phyloP scores from a whole-genome alignment of 2,113 vertebrate species.

The Chrysochloris asiatica region DNA sequence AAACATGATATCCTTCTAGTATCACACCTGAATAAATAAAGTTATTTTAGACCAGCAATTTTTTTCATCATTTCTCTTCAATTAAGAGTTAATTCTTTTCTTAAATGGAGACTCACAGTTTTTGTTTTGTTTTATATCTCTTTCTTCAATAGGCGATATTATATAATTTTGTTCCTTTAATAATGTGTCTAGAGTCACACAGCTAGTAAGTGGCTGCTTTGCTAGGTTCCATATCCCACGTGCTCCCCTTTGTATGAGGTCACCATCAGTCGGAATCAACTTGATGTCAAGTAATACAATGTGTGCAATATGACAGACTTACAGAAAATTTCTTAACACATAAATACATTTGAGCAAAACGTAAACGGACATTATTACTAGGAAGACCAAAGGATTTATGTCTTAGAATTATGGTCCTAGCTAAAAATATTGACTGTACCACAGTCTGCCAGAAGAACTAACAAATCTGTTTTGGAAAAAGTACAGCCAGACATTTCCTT shows the following conservation, averaged over 20 bases:
- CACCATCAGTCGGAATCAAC: neutral
- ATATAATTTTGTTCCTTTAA: neutral
- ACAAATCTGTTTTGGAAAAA: too few relatives aligned
- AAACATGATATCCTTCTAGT: too few relatives aligned
- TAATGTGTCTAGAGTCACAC: neutral
- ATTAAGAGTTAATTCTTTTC: slow-evolving; percentile 56
- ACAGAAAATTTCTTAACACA: neutral
- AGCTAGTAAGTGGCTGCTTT: neutral
- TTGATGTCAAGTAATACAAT: neutral
- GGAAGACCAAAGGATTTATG: neutral
- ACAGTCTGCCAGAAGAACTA: neutral
- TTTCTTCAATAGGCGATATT: neutral
- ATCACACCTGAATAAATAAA: slow-evolving; percentile 56
- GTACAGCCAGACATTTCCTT: neutral
- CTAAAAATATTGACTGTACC: neutral
- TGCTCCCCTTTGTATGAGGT: neutral
- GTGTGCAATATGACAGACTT: neutral
- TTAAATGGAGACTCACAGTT: neutral
- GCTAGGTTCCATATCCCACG: neutral
- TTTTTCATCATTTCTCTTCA: slow-evolving; percentile 33
- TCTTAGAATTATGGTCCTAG: neutral
- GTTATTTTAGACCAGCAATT: neutral
- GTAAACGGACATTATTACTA: neutral
- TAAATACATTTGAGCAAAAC: neutral
- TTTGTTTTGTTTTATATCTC: slow-evolving; percentile 2